Percentiles rank a stretch among this genome's conserved stretches.
These are phyloP conservation scores for Zoroaster sp. DNA, from an alignment of 53 echinoderm and acorn worm species.

Conservation along the genomic window DNA sequence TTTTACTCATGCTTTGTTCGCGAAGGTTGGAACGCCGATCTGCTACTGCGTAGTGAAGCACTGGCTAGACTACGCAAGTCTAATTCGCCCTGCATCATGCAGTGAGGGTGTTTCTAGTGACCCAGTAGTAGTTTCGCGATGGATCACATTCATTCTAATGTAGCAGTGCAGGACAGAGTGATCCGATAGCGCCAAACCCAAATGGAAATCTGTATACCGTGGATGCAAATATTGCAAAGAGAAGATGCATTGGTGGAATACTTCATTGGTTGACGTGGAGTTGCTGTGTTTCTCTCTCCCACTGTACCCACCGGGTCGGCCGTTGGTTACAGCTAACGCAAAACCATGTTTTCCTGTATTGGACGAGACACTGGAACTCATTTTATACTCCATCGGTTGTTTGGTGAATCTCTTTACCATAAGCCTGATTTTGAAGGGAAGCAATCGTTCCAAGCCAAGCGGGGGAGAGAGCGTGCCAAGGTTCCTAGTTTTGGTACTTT, in stretches of 20 bases:
- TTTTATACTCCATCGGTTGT: constrained; percentile 55
- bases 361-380: constrained; percentile 10
- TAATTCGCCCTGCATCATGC: background rate
- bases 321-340: constrained; percentile 18
- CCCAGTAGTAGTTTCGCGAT: no score
- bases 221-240: background rate
- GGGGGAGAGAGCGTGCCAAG: constrained; percentile 76
- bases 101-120: background rate
- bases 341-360: constrained; percentile 33
- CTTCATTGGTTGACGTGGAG: background rate
- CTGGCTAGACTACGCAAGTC: background rate
- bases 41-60: no score
- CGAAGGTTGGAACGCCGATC: no score
- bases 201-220: background rate
- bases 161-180: background rate
- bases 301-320: constrained; percentile 65
- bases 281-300: constrained; percentile 56
- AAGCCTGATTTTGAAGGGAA: constrained; percentile 43
- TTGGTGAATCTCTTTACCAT: constrained; percentile 60
- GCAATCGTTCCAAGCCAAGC: constrained; percentile 52
- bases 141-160: background rate
- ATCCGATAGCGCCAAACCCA: background rate
- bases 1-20: no score
- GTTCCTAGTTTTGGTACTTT: constrained; percentile 74
- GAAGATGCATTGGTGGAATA: background rate